Conservation (phyloP, 2,888 invertebrate species). For the Caenorhabditis imperialis region DNA sequence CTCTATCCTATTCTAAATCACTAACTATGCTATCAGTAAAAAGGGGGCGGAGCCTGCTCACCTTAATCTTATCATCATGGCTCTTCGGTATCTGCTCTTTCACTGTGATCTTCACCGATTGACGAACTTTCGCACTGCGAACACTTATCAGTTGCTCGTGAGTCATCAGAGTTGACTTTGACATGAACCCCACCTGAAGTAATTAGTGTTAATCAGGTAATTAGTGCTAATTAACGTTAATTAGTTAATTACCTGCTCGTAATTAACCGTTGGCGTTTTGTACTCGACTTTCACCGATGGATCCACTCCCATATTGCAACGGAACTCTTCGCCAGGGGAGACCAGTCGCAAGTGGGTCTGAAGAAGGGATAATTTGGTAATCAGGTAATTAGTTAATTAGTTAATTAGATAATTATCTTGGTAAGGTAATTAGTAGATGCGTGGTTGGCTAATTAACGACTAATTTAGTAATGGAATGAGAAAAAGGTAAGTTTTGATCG, state of each 20-base stretch:
- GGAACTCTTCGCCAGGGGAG: conserved; percentile 79
- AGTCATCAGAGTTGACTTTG: conserved; percentile 76
- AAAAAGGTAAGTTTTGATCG: no score
- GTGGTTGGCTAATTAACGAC: no score
- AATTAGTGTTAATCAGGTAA: not conserved
- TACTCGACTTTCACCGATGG: conserved; percentile 79
- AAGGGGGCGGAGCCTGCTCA: conserved; percentile 50
- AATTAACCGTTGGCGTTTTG: conserved; percentile 77
- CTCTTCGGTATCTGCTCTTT: conserved; percentile 79
- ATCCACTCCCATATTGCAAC: conserved; percentile 79
- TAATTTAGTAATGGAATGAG: no score
- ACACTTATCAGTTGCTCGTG: conserved; percentile 78
- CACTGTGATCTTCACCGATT: conserved; percentile 76
- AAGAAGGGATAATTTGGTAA: conserved; percentile 19
- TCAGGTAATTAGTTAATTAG: no score
- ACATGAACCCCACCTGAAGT: conserved; percentile 77
- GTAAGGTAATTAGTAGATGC: no score
- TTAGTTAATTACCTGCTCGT: conserved; percentile 76
- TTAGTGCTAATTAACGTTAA: not conserved
- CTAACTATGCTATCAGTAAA: not conserved
- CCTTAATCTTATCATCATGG: conserved; percentile 80
- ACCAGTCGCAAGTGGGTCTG: conserved; percentile 77
- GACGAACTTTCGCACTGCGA: conserved; percentile 78
- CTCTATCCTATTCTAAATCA: not conserved
- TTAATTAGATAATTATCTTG: no score